A percentile compares a stretch with the other conserved stretches of the same genome.
These are phyloP conservation scores for Harlomillsia oculata DNA, from an alignment of 1,140 invertebrate species.

Conservation along the genomic window DNA sequence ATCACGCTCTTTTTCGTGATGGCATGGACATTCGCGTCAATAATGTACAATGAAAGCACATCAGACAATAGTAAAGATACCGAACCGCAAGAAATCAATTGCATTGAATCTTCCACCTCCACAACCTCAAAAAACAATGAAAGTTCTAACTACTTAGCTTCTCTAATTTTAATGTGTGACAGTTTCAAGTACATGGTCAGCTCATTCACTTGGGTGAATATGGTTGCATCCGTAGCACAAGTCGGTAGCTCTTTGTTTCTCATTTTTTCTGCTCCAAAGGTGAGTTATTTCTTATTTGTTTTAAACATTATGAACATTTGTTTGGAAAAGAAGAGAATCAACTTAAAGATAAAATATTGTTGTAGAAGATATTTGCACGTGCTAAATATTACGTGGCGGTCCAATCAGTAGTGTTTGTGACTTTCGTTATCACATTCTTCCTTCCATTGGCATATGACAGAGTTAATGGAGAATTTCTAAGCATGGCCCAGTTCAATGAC, in stretches of 20 bases:
- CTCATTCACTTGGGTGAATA: not conserved
- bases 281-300: not conserved
- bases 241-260: not conserved
- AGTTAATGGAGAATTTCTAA: not conserved
- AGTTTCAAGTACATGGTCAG: not conserved
- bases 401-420: constrained; percentile 15
- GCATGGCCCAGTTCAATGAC: constrained; percentile 12
- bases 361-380: constrained; percentile 7
- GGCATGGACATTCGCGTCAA: too few relatives aligned
- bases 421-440: not conserved
- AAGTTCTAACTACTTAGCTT: too few relatives aligned
- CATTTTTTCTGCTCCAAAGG: not conserved
- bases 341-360: not conserved
- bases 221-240: not conserved
- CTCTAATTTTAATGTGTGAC: too few relatives aligned
- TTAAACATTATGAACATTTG: not conserved
- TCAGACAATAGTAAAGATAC: too few relatives aligned
- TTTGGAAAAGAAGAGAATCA: not conserved
- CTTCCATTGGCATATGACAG: constrained; percentile 10
- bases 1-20: too few relatives aligned
- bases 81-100: too few relatives aligned
- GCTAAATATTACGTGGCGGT: constrained; percentile 18
- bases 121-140: too few relatives aligned
- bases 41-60: too few relatives aligned
- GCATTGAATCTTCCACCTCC: too few relatives aligned